A percentile compares a stretch with the other conserved stretches of the same genome.
Conservation (phyloP, 2,888 invertebrate species). For the Zele albiditarsus region DNA sequence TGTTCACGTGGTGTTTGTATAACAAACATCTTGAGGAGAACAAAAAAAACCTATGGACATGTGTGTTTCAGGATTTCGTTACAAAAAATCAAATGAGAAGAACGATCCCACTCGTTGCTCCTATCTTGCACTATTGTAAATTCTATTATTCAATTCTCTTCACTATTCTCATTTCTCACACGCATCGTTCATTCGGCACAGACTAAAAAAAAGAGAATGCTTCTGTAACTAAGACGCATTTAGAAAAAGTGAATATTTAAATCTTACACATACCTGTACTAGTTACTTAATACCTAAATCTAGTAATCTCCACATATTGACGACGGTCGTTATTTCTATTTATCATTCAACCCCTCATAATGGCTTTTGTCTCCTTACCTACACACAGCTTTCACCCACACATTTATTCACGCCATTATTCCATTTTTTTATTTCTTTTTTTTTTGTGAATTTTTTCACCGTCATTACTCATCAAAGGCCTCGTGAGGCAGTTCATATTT, state of each 20-base stretch:
- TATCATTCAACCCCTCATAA: constrained; percentile 11
- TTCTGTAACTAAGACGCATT: constrained; percentile 45
- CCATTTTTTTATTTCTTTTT: not conserved
- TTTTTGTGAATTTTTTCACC: constrained; percentile 39
- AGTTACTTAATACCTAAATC: constrained; percentile 54
- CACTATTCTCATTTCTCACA: constrained; percentile 44
- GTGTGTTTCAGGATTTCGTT: not conserved
- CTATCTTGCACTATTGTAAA: not conserved
- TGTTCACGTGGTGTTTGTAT: not conserved
- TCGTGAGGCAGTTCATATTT: constrained; percentile 68
- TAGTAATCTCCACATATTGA: constrained; percentile 70
- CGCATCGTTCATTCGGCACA: constrained; percentile 51
- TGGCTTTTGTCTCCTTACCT: constrained; percentile 11
- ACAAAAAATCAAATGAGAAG: constrained; percentile 5
- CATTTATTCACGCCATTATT: constrained; percentile 14
- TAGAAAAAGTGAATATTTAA: constrained; percentile 49
- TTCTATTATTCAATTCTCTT: not conserved
- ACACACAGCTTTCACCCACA: not conserved
- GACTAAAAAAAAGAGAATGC: constrained; percentile 49
- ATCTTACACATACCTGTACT: constrained; percentile 45
- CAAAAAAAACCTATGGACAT: not conserved
- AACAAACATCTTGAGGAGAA: not conserved
- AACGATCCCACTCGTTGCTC: not conserved
- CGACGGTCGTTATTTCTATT: constrained; percentile 52
- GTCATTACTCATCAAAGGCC: constrained; percentile 69